Evolutionary conservation across 2,113 vertebrate species (phyloP).

Genomic region (Boleophthalmus pectinirostris): DNA sequence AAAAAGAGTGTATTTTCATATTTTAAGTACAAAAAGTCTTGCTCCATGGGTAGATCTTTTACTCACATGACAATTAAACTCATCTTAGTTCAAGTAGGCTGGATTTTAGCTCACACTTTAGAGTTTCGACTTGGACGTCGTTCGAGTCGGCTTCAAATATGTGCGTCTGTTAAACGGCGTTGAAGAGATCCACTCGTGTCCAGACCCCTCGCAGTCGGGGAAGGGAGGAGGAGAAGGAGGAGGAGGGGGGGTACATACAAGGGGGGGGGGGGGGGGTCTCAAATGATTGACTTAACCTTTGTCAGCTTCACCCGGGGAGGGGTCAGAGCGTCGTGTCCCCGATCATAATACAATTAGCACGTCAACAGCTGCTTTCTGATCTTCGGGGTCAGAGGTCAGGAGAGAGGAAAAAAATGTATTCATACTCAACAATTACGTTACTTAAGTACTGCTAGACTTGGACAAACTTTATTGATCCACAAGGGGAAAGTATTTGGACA

Average conservation of each 20-base stretch:
- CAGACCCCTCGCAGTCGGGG: constrained; percentile 30
- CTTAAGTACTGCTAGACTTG: no score
- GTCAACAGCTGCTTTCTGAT: constrained; percentile 80
- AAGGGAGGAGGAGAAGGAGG: not conserved
- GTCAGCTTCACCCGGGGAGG: constrained; percentile 84
- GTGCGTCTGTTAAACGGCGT: constrained; percentile 56
- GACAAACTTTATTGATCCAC: no score
- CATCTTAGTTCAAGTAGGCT: no score
- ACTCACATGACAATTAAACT: no score
- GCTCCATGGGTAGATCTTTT: no score
- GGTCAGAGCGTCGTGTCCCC: constrained; percentile 87
- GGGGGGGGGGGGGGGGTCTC: no score
- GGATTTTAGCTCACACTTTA: no score
- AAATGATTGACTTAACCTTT: constrained; percentile 88
- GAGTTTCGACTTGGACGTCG: no score
- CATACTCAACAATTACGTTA: not conserved
- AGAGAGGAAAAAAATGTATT: not conserved
- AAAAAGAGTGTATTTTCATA: no score
- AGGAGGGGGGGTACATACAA: no score
- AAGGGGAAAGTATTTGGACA: no score
- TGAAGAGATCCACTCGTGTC: constrained; percentile 47
- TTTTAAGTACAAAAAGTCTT: no score
- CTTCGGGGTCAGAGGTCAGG: constrained; percentile 23
- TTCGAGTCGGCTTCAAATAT: constrained; percentile 1
- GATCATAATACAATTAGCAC: constrained; percentile 91